phyloP scores from a whole-genome alignment of 1,140 invertebrate genomes.

The Pristionchus pacificus region DNA sequence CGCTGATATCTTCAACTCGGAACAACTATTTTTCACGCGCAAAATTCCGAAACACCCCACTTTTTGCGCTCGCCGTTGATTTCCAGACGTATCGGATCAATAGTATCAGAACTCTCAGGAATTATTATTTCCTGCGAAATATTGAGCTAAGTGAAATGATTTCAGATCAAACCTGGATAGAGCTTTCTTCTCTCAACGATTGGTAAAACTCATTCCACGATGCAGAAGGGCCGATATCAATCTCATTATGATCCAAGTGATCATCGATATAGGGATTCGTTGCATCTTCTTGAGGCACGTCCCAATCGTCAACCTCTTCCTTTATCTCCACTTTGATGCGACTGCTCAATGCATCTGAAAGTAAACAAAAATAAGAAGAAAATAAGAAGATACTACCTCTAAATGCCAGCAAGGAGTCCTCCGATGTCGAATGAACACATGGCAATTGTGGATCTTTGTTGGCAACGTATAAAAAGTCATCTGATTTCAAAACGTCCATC shows the following conservation, averaged over 20 bases:
- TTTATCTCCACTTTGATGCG: no score
- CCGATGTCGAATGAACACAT: neutral
- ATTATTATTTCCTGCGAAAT: neutral
- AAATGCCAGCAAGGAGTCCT: neutral
- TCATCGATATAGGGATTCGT: no score
- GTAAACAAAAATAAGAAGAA: neutral
- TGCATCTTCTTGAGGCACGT: no score
- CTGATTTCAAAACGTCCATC: no score
- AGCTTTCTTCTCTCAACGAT: neutral
- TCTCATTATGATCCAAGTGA: no score
- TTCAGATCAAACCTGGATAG: neutral
- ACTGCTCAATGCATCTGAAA: no score
- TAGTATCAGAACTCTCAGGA: neutral
- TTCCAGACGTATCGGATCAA: neutral
- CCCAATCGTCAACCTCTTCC: no score
- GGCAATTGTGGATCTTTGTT: neutral
- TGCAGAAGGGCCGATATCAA: neutral
- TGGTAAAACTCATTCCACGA: neutral
- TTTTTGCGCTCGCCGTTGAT: neutral
- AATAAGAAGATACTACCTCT: neutral
- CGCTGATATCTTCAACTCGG: constrained; percentile 12
- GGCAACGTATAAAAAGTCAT: no score
- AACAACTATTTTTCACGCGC: neutral
- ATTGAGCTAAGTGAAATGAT: neutral
- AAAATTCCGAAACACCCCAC: neutral